phyloP scores from a whole-genome alignment of 2,797 vertebrate species.

The Heteromormyrus szaboi region DNA sequence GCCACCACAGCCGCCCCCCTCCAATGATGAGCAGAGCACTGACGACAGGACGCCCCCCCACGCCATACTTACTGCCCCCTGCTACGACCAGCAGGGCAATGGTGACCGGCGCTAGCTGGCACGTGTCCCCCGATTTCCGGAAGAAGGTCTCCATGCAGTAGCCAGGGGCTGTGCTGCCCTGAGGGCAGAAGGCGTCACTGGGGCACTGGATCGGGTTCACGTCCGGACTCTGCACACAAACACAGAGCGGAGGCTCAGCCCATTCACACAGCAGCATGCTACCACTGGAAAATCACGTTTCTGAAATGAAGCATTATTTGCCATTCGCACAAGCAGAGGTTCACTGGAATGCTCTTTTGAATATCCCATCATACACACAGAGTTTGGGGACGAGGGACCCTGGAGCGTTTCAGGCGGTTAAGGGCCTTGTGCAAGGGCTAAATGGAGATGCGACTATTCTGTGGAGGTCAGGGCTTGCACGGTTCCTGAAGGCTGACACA shows the following conservation, averaged over 20 bases:
- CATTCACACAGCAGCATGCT: too few species aligned
- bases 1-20: neutral
- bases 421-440: neutral
- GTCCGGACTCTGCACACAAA: slow-evolving; percentile 68
- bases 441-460: neutral
- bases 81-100: slow-evolving; percentile 69
- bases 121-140: slow-evolving; percentile 68
- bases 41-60: neutral
- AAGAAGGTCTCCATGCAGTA: slow-evolving; percentile 87
- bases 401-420: neutral
- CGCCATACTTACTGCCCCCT: slow-evolving; percentile 57
- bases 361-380: neutral
- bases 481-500: neutral
- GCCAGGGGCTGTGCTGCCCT: slow-evolving; percentile 65
- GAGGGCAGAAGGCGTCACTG: slow-evolving; percentile 76
- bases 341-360: neutral
- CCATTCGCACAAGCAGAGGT: neutral
- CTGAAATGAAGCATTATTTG: neutral
- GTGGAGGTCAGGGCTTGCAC: neutral
- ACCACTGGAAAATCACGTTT: neutral
- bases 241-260: neutral
- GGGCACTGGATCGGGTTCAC: slow-evolving; percentile 74
- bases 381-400: neutral
- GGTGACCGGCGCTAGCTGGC: slow-evolving; percentile 71
- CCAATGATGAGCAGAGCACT: neutral